These are phyloP conservation scores for Ochropleura leucogaster DNA, from an alignment of 2,888 invertebrate species.

Conservation along the genomic window DNA sequence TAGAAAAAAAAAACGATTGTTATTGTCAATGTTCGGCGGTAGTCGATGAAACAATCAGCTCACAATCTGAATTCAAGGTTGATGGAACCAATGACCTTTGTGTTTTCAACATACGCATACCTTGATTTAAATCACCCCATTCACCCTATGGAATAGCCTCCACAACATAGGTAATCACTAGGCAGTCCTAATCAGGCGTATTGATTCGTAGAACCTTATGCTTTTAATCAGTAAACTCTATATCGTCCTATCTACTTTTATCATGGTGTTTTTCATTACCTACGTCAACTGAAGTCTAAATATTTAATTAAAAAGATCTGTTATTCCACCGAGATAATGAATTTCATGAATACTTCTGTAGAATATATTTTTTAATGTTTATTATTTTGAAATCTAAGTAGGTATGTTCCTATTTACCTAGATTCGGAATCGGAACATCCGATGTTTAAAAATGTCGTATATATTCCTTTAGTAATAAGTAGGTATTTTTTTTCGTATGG, in stretches of 20 bases:
- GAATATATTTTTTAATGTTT: slow-evolving; percentile 4
- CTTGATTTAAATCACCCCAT: slow-evolving; percentile 19
- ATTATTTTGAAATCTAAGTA: too few species aligned
- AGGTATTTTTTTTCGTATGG: too few species aligned
- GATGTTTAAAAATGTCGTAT: background rate
- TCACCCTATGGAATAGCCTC: slow-evolving; percentile 28
- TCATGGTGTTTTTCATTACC: background rate
- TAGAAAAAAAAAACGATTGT: slow-evolving; percentile 63
- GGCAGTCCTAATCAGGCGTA: slow-evolving; percentile 10
- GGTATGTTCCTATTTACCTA: too few species aligned
- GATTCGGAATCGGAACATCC: background rate
- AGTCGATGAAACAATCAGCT: slow-evolving; percentile 64
- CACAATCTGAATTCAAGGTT: slow-evolving; percentile 65
- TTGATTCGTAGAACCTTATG: slow-evolving; percentile 31
- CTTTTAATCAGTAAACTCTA: slow-evolving; percentile 12
- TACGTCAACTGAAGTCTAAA: slow-evolving; percentile 7
- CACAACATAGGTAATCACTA: slow-evolving; percentile 2
- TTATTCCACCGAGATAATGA: slow-evolving; percentile 21
- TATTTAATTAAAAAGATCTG: slow-evolving; percentile 6
- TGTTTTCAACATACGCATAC: slow-evolving; percentile 50
- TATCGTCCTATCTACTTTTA: slow-evolving; percentile 16
- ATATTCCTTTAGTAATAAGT: too few species aligned
- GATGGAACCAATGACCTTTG: slow-evolving; percentile 70
- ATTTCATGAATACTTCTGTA: background rate
- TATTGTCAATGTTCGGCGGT: slow-evolving; percentile 48